A percentile compares a stretch with the other conserved stretches of the same genome.
Evolutionary conservation across 1,140 invertebrate genomes (phyloP).

Genomic region (Coenobita brevimanus): DNA sequence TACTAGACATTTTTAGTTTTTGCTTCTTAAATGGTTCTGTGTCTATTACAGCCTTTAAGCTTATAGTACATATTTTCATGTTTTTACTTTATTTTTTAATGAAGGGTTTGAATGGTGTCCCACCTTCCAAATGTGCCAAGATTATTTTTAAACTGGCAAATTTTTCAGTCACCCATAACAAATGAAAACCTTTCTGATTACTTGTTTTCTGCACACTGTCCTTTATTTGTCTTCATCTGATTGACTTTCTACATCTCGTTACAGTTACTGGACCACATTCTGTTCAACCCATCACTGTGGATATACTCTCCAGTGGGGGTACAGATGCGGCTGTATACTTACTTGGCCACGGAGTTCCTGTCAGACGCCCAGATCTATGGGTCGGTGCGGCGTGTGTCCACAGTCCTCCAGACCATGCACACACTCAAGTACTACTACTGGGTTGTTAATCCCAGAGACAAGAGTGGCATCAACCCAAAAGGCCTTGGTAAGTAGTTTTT

Average conservation of each 20-base stretch:
- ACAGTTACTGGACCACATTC: slow-evolving; percentile 97
- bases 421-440: slow-evolving; percentile 99
- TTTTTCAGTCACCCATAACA: too few species aligned
- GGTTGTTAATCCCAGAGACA: slow-evolving; percentile 95
- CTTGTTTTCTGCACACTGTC: too few species aligned
- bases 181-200: too few species aligned
- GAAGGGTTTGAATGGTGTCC: too few species aligned
- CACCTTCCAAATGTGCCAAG: too few species aligned
- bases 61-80: too few species aligned
- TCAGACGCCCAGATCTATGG: slow-evolving; percentile 98
- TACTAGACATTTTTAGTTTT: too few species aligned
- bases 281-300: slow-evolving; percentile 99
- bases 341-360: slow-evolving; percentile 97
- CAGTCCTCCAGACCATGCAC: slow-evolving; percentile 97
- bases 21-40: too few species aligned
- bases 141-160: too few species aligned
- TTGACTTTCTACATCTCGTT: slow-evolving; percentile 74
- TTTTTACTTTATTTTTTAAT: too few species aligned
- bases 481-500: slow-evolving; percentile 84
- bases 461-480: slow-evolving; percentile 95
- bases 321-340: slow-evolving; percentile 97
- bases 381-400: slow-evolving; percentile 96
- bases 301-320: slow-evolving; percentile 97
- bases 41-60: too few species aligned
- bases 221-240: too few species aligned